These are phyloP conservation scores for Drosophila mulleri DNA, from an alignment of 2,888 invertebrate genomes.

Conservation along the genomic window DNA sequence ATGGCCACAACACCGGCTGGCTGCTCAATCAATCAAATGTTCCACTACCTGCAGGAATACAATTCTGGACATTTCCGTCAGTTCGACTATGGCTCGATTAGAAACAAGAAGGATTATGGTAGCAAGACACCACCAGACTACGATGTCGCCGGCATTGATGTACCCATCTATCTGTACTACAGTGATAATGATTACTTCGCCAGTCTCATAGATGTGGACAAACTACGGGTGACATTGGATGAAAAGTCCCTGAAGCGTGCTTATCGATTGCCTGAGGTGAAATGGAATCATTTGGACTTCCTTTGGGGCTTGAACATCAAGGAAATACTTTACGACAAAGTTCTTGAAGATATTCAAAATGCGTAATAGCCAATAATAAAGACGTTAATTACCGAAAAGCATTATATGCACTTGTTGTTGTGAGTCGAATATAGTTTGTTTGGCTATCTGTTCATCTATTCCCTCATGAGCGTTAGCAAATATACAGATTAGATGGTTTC, in stretches of 20 bases:
- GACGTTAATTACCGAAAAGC: background rate
- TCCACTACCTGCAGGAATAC: slow-evolving; percentile 78
- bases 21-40: slow-evolving; percentile 73
- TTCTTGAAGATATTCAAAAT: slow-evolving; percentile 65
- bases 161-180: slow-evolving; percentile 75
- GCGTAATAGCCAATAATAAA: slow-evolving; percentile 51
- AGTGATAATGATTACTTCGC: slow-evolving; percentile 79
- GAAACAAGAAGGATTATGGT: slow-evolving; percentile 69
- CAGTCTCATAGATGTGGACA: slow-evolving; percentile 76
- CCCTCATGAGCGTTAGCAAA: too few species aligned
- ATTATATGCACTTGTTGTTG: background rate
- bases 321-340: slow-evolving; percentile 67
- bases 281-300: slow-evolving; percentile 79
- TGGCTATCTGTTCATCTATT: too few species aligned
- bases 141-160: slow-evolving; percentile 58
- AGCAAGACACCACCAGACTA: slow-evolving; percentile 61
- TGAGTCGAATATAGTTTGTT: too few species aligned
- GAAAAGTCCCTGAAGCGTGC: slow-evolving; percentile 54
- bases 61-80: slow-evolving; percentile 69
- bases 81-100: slow-evolving; percentile 69
- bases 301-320: slow-evolving; percentile 72
- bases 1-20: slow-evolving; percentile 79
- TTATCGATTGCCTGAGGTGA: slow-evolving; percentile 68
- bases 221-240: slow-evolving; percentile 55
- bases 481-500: too few species aligned